A percentile compares a stretch with the other conserved stretches of the same genome.
Conservation (phyloP, 2,888 invertebrate genomes). For the Drosophila borborema region DNA sequence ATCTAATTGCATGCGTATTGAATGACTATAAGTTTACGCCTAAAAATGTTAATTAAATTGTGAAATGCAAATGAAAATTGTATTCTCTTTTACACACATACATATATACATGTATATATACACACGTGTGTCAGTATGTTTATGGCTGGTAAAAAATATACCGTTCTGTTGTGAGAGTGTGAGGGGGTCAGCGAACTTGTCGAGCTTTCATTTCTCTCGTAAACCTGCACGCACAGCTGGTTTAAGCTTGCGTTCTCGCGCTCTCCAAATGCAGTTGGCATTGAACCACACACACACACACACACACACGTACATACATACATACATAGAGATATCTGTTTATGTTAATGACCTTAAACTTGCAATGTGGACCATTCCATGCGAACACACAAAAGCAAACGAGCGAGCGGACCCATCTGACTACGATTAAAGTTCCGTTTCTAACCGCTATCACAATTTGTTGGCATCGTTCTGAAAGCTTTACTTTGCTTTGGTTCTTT, state of each 20-base stretch:
- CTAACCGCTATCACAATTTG: constrained; percentile 60
- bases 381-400: constrained; percentile 48
- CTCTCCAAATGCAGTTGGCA: constrained; percentile 33
- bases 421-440: constrained; percentile 70
- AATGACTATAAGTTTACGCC: constrained; percentile 69
- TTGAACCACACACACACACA: constrained; percentile 7
- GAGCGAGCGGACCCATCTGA: constrained; percentile 35
- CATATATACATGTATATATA: neutral
- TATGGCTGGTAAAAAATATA: constrained; percentile 1
- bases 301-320: neutral
- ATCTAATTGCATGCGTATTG: constrained; percentile 72
- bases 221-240: constrained; percentile 19
- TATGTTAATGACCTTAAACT: constrained; percentile 59
- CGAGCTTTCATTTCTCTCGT: constrained; percentile 25
- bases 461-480: constrained; percentile 36
- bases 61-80: constrained; percentile 57
- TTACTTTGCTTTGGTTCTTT: constrained; percentile 1
- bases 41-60: constrained; percentile 81
- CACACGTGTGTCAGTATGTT: neutral
- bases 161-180: constrained; percentile 18
- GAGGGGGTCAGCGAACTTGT: constrained; percentile 50
- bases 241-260: constrained; percentile 23
- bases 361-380: constrained; percentile 49
- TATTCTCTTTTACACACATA: constrained; percentile 10
- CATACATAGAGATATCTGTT: constrained; percentile 2